Conservation (phyloP, 1,140 invertebrate genomes). For the Drosophila azteca region DNA sequence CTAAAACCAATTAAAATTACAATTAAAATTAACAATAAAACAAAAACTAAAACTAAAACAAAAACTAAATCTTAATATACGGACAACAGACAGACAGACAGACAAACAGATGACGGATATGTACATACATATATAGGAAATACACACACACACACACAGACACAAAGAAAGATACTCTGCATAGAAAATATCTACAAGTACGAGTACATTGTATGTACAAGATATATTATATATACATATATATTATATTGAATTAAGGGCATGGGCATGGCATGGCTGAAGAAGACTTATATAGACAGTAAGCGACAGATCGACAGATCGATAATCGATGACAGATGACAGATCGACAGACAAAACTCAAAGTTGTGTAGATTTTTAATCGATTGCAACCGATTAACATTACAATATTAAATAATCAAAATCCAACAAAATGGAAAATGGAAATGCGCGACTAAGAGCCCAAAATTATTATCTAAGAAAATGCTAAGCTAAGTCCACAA, state of each 20-base stretch:
- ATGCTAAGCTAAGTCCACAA: not conserved
- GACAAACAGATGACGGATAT: not conserved
- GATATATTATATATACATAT: slow-evolving; percentile 13
- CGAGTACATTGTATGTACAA: no score
- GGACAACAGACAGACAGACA: not conserved
- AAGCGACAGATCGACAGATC: slow-evolving; percentile 24
- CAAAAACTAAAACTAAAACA: slow-evolving; percentile 22
- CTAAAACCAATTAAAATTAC: slow-evolving; percentile 10
- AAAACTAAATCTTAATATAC: no score
- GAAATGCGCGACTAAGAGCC: slow-evolving; percentile 13
- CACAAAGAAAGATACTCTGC: no score
- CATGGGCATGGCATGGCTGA: no score
- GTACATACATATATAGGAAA: slow-evolving; percentile 55
- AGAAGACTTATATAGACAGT: slow-evolving; percentile 70
- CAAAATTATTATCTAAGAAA: not conserved
- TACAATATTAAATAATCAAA: slow-evolving; percentile 10
- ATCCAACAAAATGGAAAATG: not conserved
- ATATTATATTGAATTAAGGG: no score
- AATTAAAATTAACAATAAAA: slow-evolving; percentile 22
- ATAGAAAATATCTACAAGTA: slow-evolving; percentile 35
- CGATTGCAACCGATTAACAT: not conserved
- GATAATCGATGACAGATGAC: slow-evolving; percentile 1
- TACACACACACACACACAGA: no score
- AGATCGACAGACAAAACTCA: slow-evolving; percentile 63
- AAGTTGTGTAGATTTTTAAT: slow-evolving; percentile 75